Evolutionary conservation across 2,888 invertebrate species (phyloP), one percentile per base, ranked within the genome.

Genomic region (Catocala fraxini): DNA sequence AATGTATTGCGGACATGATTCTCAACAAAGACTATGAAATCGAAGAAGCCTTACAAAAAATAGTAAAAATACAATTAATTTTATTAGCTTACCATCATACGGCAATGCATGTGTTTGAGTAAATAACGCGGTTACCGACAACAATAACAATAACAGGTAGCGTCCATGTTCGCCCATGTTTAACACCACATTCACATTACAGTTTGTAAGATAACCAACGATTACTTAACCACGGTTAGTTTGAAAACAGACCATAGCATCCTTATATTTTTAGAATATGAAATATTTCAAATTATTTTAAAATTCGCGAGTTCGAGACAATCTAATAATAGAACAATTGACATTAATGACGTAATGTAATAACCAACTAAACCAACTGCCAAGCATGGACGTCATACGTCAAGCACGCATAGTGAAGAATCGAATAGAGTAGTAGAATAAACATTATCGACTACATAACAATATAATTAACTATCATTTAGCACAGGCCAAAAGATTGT

Each of bases 61-160:
- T 6, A 7, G 7, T 7, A 15, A 46, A 15, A 46, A 15, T 12
- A 46, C 6, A 0, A 0, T 15, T 15, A 15, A 15, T 46, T 47
- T 42, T 6, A 43, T 51, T 25, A 56, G 75, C 85, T 86, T 86
- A 91, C 91, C 90, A 70, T 91, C 87, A 62, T 90, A 91, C 43
- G 87, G 74, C 59, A 86, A 77, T 10, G 86, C 77, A 58, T 84
- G 72, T 43, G 79, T 82, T 65, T 68, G 69, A 13, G 70, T 63
- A 68, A 83, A 73, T 71, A 83, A 52, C 53, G 66, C 68, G 61
- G 73, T 49, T 48, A 81, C 72, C 57, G 83, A 77, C 71, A 86
- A 73, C 52, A 82, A 75, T 70, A 81, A 65, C 56, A 70, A 63
- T 52, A 59, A 43, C 56, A 75, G 42, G 63, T 66, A 68, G 68